Conservation (phyloP, 2,888 invertebrate species). For the Ferdinandea cuprea region DNA sequence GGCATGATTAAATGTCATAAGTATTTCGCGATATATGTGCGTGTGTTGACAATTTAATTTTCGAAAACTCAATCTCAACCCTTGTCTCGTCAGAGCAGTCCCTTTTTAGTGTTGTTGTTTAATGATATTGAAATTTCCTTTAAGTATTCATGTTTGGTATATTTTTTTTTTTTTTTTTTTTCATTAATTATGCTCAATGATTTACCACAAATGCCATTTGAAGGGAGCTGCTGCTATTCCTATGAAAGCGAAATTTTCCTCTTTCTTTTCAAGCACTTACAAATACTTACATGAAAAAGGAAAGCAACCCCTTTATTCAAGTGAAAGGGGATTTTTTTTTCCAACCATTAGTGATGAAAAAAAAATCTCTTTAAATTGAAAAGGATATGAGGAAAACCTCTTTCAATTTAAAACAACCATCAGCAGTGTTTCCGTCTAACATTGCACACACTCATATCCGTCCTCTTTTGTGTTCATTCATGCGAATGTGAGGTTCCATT, state of each 20-base stretch:
- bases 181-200: conserved; percentile 19
- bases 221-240: conserved; percentile 3
- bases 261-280: neutral
- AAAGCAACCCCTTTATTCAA: neutral
- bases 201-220: neutral
- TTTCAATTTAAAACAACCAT: conserved; percentile 20
- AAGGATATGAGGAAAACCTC: neutral
- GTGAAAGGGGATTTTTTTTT: conserved; percentile 1
- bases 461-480: conserved; percentile 38
- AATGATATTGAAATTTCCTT: neutral
- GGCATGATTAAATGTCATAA: conserved; percentile 25
- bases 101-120: too few species aligned
- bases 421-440: conserved; percentile 13
- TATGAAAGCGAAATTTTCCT: neutral
- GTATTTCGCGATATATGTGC: conserved; percentile 12
- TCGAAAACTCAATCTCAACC: neutral
- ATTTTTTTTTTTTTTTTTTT: too few species aligned
- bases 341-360: neutral
- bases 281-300: neutral
- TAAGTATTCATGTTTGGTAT: conserved; percentile 33
- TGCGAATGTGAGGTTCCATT: conserved; percentile 32
- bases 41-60: conserved; percentile 34
- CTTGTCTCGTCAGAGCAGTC: neutral
- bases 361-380: neutral
- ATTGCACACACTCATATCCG: conserved; percentile 39